phyloP scores from a whole-genome alignment of 2,888 invertebrate genomes.

The Drosophila mimica region DNA sequence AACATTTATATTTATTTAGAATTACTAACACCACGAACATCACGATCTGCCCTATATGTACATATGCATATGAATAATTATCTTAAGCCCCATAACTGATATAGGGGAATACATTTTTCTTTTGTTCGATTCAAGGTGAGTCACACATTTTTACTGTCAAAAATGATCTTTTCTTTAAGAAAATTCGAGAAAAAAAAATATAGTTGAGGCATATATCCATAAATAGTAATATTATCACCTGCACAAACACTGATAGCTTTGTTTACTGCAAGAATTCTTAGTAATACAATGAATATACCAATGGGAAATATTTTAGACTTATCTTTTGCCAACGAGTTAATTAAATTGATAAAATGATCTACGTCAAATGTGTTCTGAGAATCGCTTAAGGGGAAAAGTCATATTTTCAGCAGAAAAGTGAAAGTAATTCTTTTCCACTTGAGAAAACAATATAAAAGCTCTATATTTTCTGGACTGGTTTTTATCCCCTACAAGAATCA shows the following conservation, averaged over 20 bases:
- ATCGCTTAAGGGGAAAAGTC: neutral
- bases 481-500: fast-evolving
- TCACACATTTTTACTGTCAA: too few relatives aligned
- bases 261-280: neutral
- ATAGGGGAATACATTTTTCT: neutral
- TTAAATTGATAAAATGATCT: neutral
- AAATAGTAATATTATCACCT: neutral
- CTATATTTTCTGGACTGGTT: neutral
- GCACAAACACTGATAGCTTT: neutral
- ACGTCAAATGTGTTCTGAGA: neutral
- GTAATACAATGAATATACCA: neutral
- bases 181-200: neutral
- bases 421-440: neutral
- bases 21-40: too few relatives aligned
- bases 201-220: neutral
- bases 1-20: neutral
- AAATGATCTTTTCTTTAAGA: neutral
- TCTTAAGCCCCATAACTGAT: neutral
- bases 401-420: neutral
- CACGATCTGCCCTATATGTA: neutral
- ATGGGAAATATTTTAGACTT: too few relatives aligned
- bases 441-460: neutral
- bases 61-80: neutral
- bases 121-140: neutral
- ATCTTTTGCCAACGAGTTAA: neutral